These are phyloP conservation scores for Amblyteles armatorius DNA, from an alignment of 2,888 invertebrate genomes.

Conservation along the genomic window DNA sequence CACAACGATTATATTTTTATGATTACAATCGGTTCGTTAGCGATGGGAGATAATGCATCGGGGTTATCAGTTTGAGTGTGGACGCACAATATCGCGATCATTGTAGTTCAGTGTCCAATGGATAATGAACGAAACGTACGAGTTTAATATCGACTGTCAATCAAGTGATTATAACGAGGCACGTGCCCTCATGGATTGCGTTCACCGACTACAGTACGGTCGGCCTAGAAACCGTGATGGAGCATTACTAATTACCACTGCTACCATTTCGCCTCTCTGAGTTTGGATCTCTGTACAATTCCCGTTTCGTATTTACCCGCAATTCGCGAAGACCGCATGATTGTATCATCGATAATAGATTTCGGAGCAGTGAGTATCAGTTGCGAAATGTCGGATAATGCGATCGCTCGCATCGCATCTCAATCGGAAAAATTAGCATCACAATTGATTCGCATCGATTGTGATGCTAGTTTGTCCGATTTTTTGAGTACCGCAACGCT, in stretches of 20 bases:
- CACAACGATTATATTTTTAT: not conserved
- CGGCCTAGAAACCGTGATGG: slow-evolving; percentile 32
- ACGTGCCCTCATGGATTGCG: not conserved
- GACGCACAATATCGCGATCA: slow-evolving; percentile 6
- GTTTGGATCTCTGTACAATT: slow-evolving; percentile 18
- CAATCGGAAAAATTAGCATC: too few species aligned
- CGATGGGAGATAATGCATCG: not conserved
- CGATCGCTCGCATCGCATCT: not conserved
- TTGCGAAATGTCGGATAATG: slow-evolving; percentile 9
- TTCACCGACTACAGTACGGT: slow-evolving; percentile 23
- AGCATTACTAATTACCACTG: slow-evolving; percentile 42
- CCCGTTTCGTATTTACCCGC: slow-evolving; percentile 23
- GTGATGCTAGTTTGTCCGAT: not conserved
- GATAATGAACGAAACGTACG: slow-evolving; percentile 45
- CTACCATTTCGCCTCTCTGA: not conserved
- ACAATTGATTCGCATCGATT: not conserved
- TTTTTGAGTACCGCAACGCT: too few species aligned
- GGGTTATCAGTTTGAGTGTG: slow-evolving; percentile 35
- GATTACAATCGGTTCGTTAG: not conserved
- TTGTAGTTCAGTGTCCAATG: slow-evolving; percentile 39
- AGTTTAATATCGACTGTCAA: slow-evolving; percentile 36
- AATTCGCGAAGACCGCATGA: slow-evolving; percentile 56
- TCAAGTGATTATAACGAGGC: slow-evolving; percentile 37
- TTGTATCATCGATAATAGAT: slow-evolving; percentile 43
- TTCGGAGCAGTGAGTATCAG: slow-evolving; percentile 22